Percentiles rank a stretch among this genome's conserved stretches.
Conservation (phyloP, 2,888 invertebrate genomes). For the Strigamia maritima region DNA sequence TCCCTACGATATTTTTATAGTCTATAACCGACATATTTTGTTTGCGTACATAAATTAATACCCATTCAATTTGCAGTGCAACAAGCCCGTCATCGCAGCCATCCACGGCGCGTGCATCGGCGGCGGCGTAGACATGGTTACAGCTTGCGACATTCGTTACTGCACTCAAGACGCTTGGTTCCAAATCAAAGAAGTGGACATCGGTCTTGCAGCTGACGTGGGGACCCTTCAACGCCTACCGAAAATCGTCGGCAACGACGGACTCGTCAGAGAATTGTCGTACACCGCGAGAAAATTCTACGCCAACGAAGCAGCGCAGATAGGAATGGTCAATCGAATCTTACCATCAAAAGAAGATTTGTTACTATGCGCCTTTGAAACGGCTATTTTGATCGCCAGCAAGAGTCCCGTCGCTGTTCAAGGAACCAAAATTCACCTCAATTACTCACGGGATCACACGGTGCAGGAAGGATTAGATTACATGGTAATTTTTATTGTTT, state of each 20-base stretch:
- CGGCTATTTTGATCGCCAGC: constrained; percentile 75
- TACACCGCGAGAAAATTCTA: constrained; percentile 78
- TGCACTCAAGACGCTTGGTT: constrained; percentile 88
- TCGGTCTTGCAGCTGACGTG: constrained; percentile 91
- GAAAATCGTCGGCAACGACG: constrained; percentile 81
- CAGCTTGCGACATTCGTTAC: constrained; percentile 87
- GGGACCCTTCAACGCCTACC: constrained; percentile 91
- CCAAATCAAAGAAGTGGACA: constrained; percentile 76
- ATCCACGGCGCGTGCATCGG: constrained; percentile 88
- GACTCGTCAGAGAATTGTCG: constrained; percentile 80
- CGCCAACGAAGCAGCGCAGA: constrained; percentile 72
- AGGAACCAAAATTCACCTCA: constrained; percentile 75
- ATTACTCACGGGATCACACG: constrained; percentile 83
- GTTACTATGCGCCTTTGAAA: constrained; percentile 66
- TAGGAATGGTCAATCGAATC: constrained; percentile 79
- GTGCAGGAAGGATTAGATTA: constrained; percentile 85
- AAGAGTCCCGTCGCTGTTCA: constrained; percentile 96
- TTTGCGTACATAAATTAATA: no score
- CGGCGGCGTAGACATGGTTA: constrained; percentile 81
- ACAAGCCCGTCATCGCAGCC: constrained; percentile 85
- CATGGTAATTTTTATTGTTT: constrained; percentile 74
- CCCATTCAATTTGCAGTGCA: constrained; percentile 60
- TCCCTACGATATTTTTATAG: no score
- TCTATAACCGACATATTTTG: no score
- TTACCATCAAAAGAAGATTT: constrained; percentile 69